These are phyloP conservation scores for Oncorhynchus gorbuscha DNA, from an alignment of 2,113 vertebrate species.

Conservation along the genomic window DNA sequence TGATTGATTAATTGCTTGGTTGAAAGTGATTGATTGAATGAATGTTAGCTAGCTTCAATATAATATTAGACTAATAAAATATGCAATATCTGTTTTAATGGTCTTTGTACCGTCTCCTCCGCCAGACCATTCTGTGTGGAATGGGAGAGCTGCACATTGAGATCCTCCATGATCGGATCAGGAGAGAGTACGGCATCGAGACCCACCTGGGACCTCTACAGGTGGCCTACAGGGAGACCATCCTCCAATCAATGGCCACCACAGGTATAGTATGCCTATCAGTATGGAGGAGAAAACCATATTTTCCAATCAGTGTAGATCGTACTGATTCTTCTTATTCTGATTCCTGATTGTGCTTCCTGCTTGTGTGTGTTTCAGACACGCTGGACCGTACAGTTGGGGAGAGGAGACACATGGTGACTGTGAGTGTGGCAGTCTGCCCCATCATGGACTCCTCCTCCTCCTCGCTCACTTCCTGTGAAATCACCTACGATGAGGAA, in stretches of 20 bases:
- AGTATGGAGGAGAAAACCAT: neutral
- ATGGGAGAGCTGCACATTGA: slow-evolving; percentile 99
- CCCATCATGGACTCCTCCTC: slow-evolving; percentile 53
- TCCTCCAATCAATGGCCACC: slow-evolving; percentile 73
- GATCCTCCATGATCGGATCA: slow-evolving; percentile 93
- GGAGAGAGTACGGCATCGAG: slow-evolving; percentile 89
- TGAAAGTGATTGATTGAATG: neutral
- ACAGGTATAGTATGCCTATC: slow-evolving; percentile 70
- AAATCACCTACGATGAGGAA: slow-evolving; percentile 61
- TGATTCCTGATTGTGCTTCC: neutral
- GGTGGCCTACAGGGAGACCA: slow-evolving; percentile 92
- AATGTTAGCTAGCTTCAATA: too few relatives aligned
- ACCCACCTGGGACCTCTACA: slow-evolving; percentile 91
- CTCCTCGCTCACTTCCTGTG: slow-evolving; percentile 42
- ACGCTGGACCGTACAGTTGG: slow-evolving; percentile 85
- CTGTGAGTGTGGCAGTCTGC: slow-evolving; percentile 72
- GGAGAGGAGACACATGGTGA: slow-evolving; percentile 83
- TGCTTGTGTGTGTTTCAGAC: slow-evolving; percentile 64
- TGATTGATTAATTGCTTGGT: neutral
- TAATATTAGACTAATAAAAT: neutral
- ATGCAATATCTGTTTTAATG: neutral
- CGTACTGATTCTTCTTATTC: neutral
- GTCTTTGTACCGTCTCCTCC: neutral
- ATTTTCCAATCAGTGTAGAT: neutral
- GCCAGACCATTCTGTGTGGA: slow-evolving; percentile 91